Evolutionary conservation across 2,797 vertebrate genomes (phyloP).

Genomic region (Acanthiza pusilla): DNA sequence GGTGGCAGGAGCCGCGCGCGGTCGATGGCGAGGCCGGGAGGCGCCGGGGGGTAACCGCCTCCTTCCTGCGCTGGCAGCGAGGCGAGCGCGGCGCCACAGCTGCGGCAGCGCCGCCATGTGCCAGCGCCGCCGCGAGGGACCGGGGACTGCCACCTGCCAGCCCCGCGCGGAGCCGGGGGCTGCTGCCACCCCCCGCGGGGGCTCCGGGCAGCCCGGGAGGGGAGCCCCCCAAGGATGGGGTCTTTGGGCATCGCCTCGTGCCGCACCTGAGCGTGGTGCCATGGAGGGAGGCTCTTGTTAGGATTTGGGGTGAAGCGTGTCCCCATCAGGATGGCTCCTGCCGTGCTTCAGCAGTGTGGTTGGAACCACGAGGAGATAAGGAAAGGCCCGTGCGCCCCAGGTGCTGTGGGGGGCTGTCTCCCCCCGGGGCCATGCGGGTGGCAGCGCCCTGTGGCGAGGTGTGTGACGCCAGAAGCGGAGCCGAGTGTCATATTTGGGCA

Average conservation of each 20-base stretch:
- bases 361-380: not conserved
- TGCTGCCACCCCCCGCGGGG: not conserved
- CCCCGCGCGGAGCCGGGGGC: too few species aligned
- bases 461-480: slow-evolving; percentile 16
- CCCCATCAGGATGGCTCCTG: not conserved
- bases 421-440: not conserved
- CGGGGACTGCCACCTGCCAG: too few species aligned
- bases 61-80: too few species aligned
- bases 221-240: not conserved
- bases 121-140: too few species aligned
- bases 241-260: not conserved
- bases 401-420: not conserved
- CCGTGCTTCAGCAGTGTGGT: not conserved
- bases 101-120: too few species aligned
- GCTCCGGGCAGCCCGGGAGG: not conserved
- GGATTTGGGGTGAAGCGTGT: not conserved
- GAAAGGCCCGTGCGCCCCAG: accelerated
- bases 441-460: not conserved
- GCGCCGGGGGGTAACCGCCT: too few species aligned
- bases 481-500: slow-evolving; percentile 38
- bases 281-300: accelerated
- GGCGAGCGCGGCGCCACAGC: too few species aligned
- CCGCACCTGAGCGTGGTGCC: accelerated
- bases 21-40: too few species aligned
- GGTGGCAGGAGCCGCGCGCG: too few species aligned